Percentiles rank a stretch among this genome's conserved stretches.
Evolutionary conservation across 2,888 invertebrate genomes (phyloP).

Genomic region (Habrosyne pyritoides): DNA sequence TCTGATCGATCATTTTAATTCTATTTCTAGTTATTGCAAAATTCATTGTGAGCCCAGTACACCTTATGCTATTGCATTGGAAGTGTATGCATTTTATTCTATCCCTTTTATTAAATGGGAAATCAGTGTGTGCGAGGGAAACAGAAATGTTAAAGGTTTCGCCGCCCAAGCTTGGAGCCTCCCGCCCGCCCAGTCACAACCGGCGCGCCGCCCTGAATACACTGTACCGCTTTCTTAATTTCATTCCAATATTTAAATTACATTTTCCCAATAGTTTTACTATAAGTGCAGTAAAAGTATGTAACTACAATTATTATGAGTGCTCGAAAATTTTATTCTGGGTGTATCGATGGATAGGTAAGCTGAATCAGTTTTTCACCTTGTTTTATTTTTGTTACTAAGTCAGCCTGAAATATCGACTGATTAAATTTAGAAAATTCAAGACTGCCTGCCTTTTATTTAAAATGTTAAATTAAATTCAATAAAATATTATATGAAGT

Average conservation of each 20-base stretch:
- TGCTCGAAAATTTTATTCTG: background rate
- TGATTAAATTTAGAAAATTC: constrained; percentile 1
- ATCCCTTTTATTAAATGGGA: constrained; percentile 47
- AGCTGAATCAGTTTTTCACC: constrained; percentile 19
- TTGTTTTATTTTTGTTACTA: constrained; percentile 9
- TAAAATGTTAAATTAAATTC: background rate
- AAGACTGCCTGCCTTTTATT: background rate
- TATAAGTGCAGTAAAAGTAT: too few species aligned
- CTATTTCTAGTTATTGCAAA: constrained; percentile 31
- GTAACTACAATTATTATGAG: too few species aligned
- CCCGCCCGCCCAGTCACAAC: constrained; percentile 79
- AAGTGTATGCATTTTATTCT: constrained; percentile 56
- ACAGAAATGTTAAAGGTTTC: constrained; percentile 63
- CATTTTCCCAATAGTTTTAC: background rate
- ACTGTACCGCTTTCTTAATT: constrained; percentile 27
- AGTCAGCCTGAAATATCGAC: background rate
- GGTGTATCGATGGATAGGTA: constrained; percentile 29
- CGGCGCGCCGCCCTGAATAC: constrained; percentile 60
- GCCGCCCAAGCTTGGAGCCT: constrained; percentile 58
- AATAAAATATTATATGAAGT: background rate
- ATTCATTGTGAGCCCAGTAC: constrained; percentile 25
- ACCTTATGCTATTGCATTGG: constrained; percentile 46
- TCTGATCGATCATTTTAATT: constrained; percentile 33
- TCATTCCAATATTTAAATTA: background rate
- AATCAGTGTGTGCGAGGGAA: constrained; percentile 51